Evolutionary conservation across 2,113 vertebrate species (phyloP), one percentile per base, ranked within the genome.

Genomic region (Salvelinus fontinalis): DNA sequence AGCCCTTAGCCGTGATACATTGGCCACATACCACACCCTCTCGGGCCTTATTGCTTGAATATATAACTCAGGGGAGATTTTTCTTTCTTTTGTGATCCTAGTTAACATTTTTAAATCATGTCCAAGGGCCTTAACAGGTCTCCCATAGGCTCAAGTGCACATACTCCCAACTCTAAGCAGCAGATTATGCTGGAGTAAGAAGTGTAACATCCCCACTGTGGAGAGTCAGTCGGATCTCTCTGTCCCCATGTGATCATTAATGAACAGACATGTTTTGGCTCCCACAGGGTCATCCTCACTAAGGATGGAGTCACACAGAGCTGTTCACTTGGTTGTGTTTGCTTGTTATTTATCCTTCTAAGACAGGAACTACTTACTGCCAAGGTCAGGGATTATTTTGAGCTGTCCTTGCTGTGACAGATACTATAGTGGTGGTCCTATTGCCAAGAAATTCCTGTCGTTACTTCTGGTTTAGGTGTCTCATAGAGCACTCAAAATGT

Each of bases 291-390:
- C 76, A 74, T 83, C 80, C 39, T 69, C 79, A 70, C 83, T 81
- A 76, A 90, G 82, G 81, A 88, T 84, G 57, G 84, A 86, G 83
- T 87, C 85, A 75, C 65, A 22, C 68, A 80, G 81, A 79, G 81
- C 75, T 34, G 0, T 72, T 74, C 49, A 39, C 69, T 74, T 60
- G 44, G 18, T 73, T 66, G 39, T 59, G 78, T 82, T 85, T 78
- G 81, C 80, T 84, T 78, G 70, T 81, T 70, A 77, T 71, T 73
- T 82, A 82, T 83, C 64, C 72, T 75, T 67, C 48, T 9, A 54
- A 76, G 49, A 62, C 69, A 26, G 73, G 62, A 70, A 77, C 68
- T 51, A n/a, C 59, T 76, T 81, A 80, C 60, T 5, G 62, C n/a
- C 16, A 79, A 74, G 84, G 78, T 87, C 77, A 79, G 73, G 74